These are phyloP conservation scores for Platorchestia sp. DNA, from an alignment of 1,140 invertebrate species.

Conservation along the genomic window DNA sequence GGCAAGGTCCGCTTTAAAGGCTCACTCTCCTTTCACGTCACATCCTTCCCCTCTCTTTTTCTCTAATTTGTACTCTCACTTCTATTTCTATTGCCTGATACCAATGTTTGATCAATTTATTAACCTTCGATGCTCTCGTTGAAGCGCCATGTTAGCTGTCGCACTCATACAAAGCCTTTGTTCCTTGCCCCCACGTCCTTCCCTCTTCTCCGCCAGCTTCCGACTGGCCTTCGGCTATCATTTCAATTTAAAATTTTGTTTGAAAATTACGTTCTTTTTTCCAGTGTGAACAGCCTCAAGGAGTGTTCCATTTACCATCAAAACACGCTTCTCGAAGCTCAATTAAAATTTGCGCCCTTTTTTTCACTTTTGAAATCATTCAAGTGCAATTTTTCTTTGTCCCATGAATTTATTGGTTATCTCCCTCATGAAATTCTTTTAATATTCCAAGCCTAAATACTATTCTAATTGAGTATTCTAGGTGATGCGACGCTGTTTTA, in stretches of 20 bases:
- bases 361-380: neutral
- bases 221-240: neutral
- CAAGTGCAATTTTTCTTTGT: neutral
- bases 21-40: slow-evolving; percentile 1
- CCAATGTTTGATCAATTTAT: neutral
- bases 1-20: slow-evolving; percentile 31
- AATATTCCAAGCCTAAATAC: neutral
- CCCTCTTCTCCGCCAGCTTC: neutral
- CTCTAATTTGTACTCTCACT: neutral
- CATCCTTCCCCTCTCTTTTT: slow-evolving; percentile 18
- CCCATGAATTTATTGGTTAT: neutral
- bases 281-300: neutral
- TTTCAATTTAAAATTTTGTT: slow-evolving; percentile 17
- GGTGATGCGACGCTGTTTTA: too few species aligned
- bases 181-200: neutral
- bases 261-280: slow-evolving; percentile 8
- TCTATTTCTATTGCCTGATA: neutral
- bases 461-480: neutral
- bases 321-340: neutral
- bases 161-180: neutral
- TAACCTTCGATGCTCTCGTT: neutral
- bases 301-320: neutral
- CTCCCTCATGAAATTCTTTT: neutral
- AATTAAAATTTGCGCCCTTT: neutral
- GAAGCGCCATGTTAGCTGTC: neutral